Evolutionary conservation across 1,140 invertebrate genomes (phyloP).

Genomic region (Drosophila leontia): DNA sequence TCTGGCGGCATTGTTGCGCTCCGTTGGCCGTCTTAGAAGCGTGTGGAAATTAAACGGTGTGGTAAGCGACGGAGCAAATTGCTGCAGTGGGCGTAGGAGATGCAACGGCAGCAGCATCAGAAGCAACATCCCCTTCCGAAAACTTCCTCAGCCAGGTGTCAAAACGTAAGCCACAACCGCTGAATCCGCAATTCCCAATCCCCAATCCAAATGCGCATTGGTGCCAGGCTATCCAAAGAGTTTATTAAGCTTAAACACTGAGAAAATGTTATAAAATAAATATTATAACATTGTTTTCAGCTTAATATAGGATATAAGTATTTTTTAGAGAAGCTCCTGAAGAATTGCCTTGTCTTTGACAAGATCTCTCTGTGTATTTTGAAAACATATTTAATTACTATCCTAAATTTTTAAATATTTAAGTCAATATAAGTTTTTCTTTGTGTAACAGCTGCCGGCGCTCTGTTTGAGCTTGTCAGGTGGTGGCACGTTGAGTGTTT

Average conservation of each 20-base stretch:
- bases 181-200: slow-evolving; percentile 21
- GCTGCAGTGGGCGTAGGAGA: slow-evolving; percentile 48
- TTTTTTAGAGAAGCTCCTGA: rapidly evolving
- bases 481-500: slow-evolving; percentile 62
- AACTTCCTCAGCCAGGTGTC: slow-evolving; percentile 50
- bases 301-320: too few species aligned
- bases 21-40: slow-evolving; percentile 39
- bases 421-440: not conserved
- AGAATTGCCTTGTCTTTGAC: not conserved
- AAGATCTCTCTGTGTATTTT: not conserved
- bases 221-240: slow-evolving; percentile 49
- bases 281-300: too few species aligned
- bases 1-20: slow-evolving; percentile 30
- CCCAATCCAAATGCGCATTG: slow-evolving; percentile 40
- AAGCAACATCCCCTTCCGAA: slow-evolving; percentile 21
- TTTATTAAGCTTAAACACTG: slow-evolving; percentile 51
- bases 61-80: slow-evolving; percentile 48
- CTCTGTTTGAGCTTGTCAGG: slow-evolving; percentile 34
- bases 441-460: slow-evolving; percentile 38
- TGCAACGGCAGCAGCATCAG: slow-evolving; percentile 14
- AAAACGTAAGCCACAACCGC: slow-evolving; percentile 42
- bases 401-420: not conserved
- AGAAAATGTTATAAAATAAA: not conserved
- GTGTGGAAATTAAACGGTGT: slow-evolving; percentile 56
- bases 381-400: not conserved